Percentiles rank a stretch among this genome's conserved stretches.
phyloP scores from a whole-genome alignment of 2,888 invertebrate genomes.

The Cataglyphis albicans region DNA sequence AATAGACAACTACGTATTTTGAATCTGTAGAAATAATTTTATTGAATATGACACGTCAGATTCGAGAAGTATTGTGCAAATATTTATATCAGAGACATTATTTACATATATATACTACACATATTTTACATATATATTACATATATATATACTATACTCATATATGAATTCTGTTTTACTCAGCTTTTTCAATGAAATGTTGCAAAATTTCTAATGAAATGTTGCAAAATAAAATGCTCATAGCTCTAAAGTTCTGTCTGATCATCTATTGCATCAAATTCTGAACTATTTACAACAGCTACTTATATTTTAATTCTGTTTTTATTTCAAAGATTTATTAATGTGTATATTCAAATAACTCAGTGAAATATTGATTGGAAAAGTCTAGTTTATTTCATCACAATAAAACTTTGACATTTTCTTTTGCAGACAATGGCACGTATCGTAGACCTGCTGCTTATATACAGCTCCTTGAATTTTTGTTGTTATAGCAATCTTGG shows the following conservation, averaged over 20 bases:
- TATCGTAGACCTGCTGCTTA: conserved; percentile 16
- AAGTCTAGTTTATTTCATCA: neutral
- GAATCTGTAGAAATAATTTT: neutral
- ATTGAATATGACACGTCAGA: too few species aligned
- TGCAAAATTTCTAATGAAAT: neutral
- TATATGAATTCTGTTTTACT: neutral
- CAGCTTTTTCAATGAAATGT: neutral
- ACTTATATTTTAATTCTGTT: neutral
- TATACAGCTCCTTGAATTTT: conserved; percentile 33
- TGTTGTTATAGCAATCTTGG: conserved; percentile 13
- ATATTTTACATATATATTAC: too few species aligned
- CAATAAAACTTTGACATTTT: conserved; percentile 4
- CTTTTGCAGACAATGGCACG: conserved; percentile 61
- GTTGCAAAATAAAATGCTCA: neutral
- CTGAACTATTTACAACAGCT: neutral
- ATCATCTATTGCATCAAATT: conserved; percentile 13
- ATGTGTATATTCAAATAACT: neutral
- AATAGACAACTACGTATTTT: neutral
- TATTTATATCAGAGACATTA: neutral
- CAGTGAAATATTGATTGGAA: neutral
- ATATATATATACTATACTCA: too few species aligned
- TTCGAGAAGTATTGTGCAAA: neutral
- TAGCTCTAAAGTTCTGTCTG: neutral
- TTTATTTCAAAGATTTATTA: neutral
- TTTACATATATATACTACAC: neutral